Percentiles rank a stretch among this genome's conserved stretches.
These are phyloP conservation scores for Herpailurus yagouaroundi DNA, from an alignment of 2,113 vertebrate species.

Conservation along the genomic window DNA sequence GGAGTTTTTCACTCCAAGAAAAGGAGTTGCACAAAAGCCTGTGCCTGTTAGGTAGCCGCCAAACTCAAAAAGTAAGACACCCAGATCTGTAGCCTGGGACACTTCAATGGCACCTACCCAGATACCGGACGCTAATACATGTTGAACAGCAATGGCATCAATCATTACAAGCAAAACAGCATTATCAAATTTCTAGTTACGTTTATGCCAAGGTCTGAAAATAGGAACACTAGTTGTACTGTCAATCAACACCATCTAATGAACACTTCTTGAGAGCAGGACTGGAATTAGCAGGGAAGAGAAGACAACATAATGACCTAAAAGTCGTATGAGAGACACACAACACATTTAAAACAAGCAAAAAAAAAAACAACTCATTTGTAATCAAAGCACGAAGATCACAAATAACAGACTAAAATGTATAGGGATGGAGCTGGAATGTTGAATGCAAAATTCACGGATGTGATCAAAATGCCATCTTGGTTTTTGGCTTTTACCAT, in stretches of 20 bases:
- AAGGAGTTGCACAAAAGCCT: not conserved
- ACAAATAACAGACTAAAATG: not conserved
- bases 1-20: not conserved
- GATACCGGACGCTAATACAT: not conserved
- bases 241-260: conserved; percentile 12
- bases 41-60: not conserved
- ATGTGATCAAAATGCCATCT: not conserved
- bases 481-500: not conserved
- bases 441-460: not conserved
- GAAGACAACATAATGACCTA: not conserved
- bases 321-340: not conserved
- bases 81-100: not conserved
- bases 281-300: not conserved
- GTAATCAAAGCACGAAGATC: conserved; percentile 28
- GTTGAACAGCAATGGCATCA: not conserved
- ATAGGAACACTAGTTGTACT: conserved; percentile 57
- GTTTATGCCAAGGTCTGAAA: conserved; percentile 61
- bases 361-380: not conserved
- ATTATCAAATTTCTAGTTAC: conserved; percentile 63
- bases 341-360: not conserved
- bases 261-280: not conserved
- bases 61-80: conserved; percentile 1
- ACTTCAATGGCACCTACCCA: not conserved
- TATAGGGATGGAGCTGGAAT: not conserved
- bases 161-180: conserved; percentile 50